A percentile compares a stretch with the other conserved stretches of the same genome.
Evolutionary conservation across 2,113 vertebrate species (phyloP).

Genomic region (Aviceda subcristata): DNA sequence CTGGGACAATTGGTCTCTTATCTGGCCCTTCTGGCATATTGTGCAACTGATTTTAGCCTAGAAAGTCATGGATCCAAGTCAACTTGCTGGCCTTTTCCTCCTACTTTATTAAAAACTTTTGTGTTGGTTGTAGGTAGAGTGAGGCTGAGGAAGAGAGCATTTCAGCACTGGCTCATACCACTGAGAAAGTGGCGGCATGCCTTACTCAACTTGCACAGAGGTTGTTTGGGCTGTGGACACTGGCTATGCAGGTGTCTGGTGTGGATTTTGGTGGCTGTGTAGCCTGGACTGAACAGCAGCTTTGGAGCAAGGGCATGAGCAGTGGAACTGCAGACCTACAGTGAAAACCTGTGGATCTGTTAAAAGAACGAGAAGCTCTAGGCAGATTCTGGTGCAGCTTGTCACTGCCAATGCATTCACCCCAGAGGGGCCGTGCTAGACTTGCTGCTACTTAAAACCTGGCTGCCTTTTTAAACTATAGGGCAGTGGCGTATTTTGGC

Average conservation of each 20-base stretch:
- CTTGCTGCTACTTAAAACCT: not conserved
- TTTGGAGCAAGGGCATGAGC: not conserved
- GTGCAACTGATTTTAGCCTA: not conserved
- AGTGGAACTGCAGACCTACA: not conserved
- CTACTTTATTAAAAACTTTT: not conserved
- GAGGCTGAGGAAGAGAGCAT: not conserved
- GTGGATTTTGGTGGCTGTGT: not conserved
- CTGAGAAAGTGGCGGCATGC: not conserved
- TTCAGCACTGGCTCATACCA: not conserved
- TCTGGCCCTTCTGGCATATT: not conserved
- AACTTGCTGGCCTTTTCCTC: not conserved
- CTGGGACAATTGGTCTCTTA: not conserved
- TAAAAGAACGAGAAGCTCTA: not conserved
- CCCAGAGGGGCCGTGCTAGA: not conserved
- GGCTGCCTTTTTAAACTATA: not conserved
- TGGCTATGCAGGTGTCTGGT: not conserved
- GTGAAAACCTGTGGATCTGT: not conserved
- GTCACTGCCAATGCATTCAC: not conserved
- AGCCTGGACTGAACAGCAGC: not conserved
- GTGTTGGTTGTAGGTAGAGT: rapidly evolving
- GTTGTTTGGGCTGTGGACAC: not conserved
- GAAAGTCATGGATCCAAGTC: not conserved
- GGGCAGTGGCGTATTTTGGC: not conserved
- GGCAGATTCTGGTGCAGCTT: not conserved
- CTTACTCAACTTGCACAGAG: not conserved